Base-by-base conservation (phyloP, 2,888 invertebrate genomes). In the Craniophora ligustri region DNA sequence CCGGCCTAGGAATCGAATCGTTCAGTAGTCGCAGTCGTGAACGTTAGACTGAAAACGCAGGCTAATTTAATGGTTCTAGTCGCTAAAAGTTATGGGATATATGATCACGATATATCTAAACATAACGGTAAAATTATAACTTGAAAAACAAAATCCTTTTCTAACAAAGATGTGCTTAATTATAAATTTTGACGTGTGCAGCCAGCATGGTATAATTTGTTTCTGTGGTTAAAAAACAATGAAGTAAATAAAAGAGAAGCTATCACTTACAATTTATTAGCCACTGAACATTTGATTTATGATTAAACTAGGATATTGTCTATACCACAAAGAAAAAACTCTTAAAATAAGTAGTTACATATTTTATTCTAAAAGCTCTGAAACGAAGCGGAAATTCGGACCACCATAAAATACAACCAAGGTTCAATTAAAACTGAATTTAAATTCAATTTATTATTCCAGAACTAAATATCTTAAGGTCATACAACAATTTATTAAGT, bases 211-310 rank as follows among this genome's bases (percentile, higher is more conserved):
- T n/a, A 34, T 41, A 34, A 32, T 54, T 50, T 66, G 44, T 49
- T 39, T n/a, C 23, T 15, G 49, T 38, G 18, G 39, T 16, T 3
- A 31, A 39, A 15, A 6, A 58, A 49, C 66, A 41, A 49, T 21
- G 8, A 14, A 16, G 19, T 13, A 41, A 45, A 32, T 41, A 45
- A 50, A 31, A 23, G 28, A 60, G 44, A 40, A 47, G 47, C 47
- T 39, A 42, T 67, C 39, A 45, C 16, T 63, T 61, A 47, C 47
- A 60, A 63, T 67, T n/a, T 54, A 67, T 67, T 46, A 15, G 16
- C 3, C 10, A 26, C 8, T 10, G 23, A 3, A 23, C 21, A 23
- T 23, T 26, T 26, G n/a, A 26, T 26, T 26, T 26, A 26, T n/a
- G n/a, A 26, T 26, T 61, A 45, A 23, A 26, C 39, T 36, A 36